Evolutionary conservation across 2,797 vertebrate species (phyloP), one percentile per base, ranked within the genome.

Genomic region (Arnoldichthys spilopterus): DNA sequence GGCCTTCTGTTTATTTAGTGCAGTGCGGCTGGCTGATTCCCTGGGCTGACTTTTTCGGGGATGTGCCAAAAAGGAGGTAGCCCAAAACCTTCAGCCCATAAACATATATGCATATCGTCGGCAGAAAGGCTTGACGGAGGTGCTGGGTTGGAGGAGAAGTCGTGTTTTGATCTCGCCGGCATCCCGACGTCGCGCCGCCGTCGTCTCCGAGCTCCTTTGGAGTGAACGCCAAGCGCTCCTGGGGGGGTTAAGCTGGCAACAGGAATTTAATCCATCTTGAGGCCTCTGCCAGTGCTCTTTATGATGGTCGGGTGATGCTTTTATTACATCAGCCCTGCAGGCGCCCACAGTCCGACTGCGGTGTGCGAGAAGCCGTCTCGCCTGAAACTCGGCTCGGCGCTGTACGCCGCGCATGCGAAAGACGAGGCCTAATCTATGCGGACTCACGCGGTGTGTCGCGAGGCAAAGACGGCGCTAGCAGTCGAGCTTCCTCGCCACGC

Each of bases 201-300:
- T 37, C 6, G 72, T 51, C 45, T 80, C 54, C 72, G 32, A 49
- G 20, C 34, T 73, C 61, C 72, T 74, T 74, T 45, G 6, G 49
- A 68, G 73, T 32, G 58, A 63, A 77, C 78, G 72, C 72, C 49
- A 59, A 43, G 28, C 58, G 18, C 63, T 78, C 64, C 73, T 62
- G 6, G 22, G 73, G 63, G 73, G 73, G 63, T 7, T 37, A 77
- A 76, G 71, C 66, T 77, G 68, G 72, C 77, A 79, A 56, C 18
- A n/a, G 72, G 67, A 79, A 76, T 66, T 32, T 64, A 75, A 82
- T 72, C 79, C 58, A 67, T 83, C 58, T 72, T 47, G 59, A 63
- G 43, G 71, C 32, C 79, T 30, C 24, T 61, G 64, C 58, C 54
- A 51, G 72, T 74, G 76, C 67, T 78, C 32, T 82, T 79, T 77